phyloP scores from a whole-genome alignment of 2,888 invertebrate species.

The Rotaria magnacalcarata region DNA sequence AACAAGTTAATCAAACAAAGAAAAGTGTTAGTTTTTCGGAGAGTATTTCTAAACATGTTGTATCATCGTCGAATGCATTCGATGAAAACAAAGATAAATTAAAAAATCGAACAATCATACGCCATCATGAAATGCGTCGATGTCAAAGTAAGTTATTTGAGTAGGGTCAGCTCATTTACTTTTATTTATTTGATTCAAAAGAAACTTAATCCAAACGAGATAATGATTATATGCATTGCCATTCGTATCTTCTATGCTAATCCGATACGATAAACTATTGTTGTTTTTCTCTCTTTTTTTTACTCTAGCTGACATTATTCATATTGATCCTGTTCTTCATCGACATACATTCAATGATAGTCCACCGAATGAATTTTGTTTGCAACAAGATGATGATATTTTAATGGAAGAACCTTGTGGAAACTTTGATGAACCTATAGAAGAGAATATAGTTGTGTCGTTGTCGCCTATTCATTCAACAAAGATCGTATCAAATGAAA shows the following conservation, averaged over 20 bases:
- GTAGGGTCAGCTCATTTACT: neutral
- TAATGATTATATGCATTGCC: slow-evolving; percentile 8
- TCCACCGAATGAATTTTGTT: slow-evolving; percentile 27
- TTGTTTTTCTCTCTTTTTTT: neutral
- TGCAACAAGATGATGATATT: neutral
- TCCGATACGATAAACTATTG: neutral
- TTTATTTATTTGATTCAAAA: slow-evolving; percentile 6
- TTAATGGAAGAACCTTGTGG: neutral
- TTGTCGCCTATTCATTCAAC: neutral
- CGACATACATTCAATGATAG: neutral
- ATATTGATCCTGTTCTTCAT: slow-evolving; percentile 6
- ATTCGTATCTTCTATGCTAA: neutral
- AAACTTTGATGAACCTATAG: neutral
- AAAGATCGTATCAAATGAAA: neutral
- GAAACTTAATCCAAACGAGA: slow-evolving; percentile 2
- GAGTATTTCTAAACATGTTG: neutral
- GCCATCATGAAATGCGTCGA: neutral
- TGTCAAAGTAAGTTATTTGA: slow-evolving; percentile 36
- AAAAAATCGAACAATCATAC: neutral
- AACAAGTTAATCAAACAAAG: neutral
- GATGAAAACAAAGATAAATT: neutral
- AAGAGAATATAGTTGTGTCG: neutral
- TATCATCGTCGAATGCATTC: slow-evolving; percentile 17
- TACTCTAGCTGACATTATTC: slow-evolving; percentile 25
- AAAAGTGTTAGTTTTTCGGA: neutral